Percentiles rank a stretch among this genome's conserved stretches.
These are phyloP conservation scores for Pantherophis guttatus DNA, from an alignment of 2,113 vertebrate genomes.

Conservation along the genomic window DNA sequence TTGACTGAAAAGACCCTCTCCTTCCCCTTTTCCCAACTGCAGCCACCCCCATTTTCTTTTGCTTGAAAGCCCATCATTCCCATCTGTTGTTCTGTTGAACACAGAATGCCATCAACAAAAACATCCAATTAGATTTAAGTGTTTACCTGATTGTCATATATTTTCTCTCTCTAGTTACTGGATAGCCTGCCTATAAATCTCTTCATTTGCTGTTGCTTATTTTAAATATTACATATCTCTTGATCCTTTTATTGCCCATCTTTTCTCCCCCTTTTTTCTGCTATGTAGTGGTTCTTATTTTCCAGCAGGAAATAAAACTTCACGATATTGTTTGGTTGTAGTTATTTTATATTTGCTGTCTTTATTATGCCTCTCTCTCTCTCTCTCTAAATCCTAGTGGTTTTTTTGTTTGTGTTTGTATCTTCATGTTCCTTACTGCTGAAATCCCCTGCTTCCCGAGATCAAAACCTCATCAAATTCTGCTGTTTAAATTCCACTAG, in stretches of 20 bases:
- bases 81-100: not conserved
- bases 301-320: not conserved
- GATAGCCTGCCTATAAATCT: not conserved
- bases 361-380: not conserved
- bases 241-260: not conserved
- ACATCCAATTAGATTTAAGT: not conserved
- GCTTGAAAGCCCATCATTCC: not conserved
- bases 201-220: not conserved
- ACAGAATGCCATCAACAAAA: not conserved
- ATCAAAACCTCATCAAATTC: not conserved
- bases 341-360: not conserved
- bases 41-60: not conserved
- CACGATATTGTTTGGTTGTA: not conserved
- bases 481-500: not conserved
- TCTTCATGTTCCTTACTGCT: not conserved
- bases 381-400: not conserved
- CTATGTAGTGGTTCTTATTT: not conserved
- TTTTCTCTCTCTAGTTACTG: not conserved
- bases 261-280: not conserved
- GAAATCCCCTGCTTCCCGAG: conserved; percentile 4
- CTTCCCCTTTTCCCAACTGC: not conserved
- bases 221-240: not conserved
- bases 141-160: not conserved
- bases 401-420: not conserved
- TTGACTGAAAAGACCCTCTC: not conserved